phyloP scores from a whole-genome alignment of 2,797 vertebrate genomes.

The Protosalanx chinensis region DNA sequence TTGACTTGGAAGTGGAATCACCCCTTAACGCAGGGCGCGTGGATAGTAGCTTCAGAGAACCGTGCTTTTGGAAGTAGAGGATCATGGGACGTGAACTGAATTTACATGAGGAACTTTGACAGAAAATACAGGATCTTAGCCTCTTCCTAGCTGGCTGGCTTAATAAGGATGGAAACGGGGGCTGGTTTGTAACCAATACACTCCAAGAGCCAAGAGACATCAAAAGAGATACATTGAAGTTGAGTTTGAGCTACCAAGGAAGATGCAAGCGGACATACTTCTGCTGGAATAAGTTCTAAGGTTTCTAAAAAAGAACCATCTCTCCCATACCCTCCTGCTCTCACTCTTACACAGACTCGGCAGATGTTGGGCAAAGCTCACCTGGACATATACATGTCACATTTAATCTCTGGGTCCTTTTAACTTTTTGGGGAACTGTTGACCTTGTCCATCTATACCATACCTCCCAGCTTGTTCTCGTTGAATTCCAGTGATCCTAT shows the following conservation, averaged over 20 bases:
- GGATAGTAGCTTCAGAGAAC: too few species aligned
- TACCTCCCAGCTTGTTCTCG: background rate
- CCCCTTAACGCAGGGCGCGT: too few species aligned
- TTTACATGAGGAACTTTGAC: background rate
- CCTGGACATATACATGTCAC: background rate
- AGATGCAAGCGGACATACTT: too few species aligned
- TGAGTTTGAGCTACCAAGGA: too few species aligned
- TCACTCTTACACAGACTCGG: too few species aligned
- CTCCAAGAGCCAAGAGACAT: too few species aligned
- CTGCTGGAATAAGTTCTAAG: too few species aligned
- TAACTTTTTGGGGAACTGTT: background rate
- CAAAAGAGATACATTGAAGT: background rate
- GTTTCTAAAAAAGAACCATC: too few species aligned
- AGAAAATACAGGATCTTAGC: background rate
- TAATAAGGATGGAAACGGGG: background rate
- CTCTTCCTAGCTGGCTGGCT: background rate
- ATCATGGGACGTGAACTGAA: background rate
- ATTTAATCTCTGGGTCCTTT: background rate
- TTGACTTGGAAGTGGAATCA: too few species aligned
- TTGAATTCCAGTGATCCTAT: background rate
- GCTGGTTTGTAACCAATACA: constrained; percentile 5
- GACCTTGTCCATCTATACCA: background rate
- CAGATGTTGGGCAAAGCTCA: too few species aligned
- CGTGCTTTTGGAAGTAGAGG: background rate
- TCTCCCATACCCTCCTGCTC: too few species aligned